Percentiles rank a stretch among this genome's conserved stretches.
These are phyloP conservation scores for Brachionus rubens DNA, from an alignment of 1,140 invertebrate species.

Conservation along the genomic window DNA sequence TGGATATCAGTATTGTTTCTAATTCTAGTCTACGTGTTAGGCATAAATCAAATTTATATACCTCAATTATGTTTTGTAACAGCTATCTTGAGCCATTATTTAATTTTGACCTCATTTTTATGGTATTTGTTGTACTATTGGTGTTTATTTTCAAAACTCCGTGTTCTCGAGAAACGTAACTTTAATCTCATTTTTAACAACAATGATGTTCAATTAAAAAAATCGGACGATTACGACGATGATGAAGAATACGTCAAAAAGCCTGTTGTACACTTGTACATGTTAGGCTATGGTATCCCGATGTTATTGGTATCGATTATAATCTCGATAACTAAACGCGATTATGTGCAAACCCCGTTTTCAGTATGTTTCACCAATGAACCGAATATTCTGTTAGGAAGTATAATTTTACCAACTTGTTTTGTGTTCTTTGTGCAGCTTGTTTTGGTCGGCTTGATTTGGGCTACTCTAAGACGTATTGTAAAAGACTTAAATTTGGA, in stretches of 20 bases:
- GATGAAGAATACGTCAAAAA: conserved; percentile 29
- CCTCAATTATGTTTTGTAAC: conserved; percentile 7
- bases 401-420: conserved; percentile 5
- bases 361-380: conserved; percentile 30
- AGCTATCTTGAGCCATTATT: background rate
- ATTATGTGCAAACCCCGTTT: conserved; percentile 20
- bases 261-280: conserved; percentile 37
- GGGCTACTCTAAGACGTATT: conserved; percentile 12
- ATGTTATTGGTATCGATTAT: conserved; percentile 13
- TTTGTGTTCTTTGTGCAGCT: conserved; percentile 9
- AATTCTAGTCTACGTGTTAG: background rate
- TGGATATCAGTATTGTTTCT: conserved; percentile 18
- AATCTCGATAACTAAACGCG: conserved; percentile 21
- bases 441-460: conserved; percentile 6
- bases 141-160: conserved; percentile 20
- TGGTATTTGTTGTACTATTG: conserved; percentile 40
- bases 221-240: background rate
- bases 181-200: conserved; percentile 12
- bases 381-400: conserved; percentile 23
- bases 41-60: conserved; percentile 40
- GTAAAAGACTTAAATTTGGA: conserved; percentile 8
- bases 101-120: background rate
- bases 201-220: conserved; percentile 33
- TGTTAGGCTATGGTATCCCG: conserved; percentile 28
- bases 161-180: background rate